These are phyloP conservation scores for Prunella fulvescens DNA, from an alignment of 2,113 vertebrate genomes.

Conservation along the genomic window DNA sequence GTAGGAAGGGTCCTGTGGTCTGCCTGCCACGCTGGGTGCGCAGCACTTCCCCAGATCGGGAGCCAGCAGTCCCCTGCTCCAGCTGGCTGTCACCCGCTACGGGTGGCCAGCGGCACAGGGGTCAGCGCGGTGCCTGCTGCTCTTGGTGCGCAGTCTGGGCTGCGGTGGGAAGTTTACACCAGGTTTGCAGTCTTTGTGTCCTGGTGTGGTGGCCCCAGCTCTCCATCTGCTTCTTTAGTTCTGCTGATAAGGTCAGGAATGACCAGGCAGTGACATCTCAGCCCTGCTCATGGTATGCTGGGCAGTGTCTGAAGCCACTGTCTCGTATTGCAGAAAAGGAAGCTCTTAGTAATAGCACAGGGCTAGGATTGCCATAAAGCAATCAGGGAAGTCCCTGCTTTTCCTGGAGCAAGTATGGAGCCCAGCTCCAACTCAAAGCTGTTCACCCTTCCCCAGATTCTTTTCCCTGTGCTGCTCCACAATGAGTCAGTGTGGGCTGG, in stretches of 20 bases:
- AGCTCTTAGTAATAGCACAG: not conserved
- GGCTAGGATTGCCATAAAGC: not conserved
- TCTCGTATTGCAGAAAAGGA: not conserved
- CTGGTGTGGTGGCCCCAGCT: not conserved
- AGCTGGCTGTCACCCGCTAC: not conserved
- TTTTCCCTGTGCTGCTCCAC: not conserved
- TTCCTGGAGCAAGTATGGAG: not conserved
- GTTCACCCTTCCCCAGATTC: not conserved
- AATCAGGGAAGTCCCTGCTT: not conserved
- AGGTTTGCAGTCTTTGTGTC: not conserved
- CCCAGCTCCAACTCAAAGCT: not conserved
- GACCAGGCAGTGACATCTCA: slow-evolving; percentile 3
- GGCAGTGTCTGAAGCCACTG: not conserved
- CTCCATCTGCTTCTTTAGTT: not conserved
- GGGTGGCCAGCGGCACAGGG: not conserved
- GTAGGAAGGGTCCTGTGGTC: not conserved
- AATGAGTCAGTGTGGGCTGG: not conserved
- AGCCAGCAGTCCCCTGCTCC: not conserved
- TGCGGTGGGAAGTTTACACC: not conserved
- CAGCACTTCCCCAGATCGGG: not conserved
- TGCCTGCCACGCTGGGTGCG: too few species aligned
- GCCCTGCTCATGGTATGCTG: not conserved
- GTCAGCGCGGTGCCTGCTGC: rapidly evolving
- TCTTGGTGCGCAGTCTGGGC: not conserved
- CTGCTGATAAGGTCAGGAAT: not conserved